phyloP scores from a whole-genome alignment of 1,140 invertebrate species.

The Bombus fervidus region DNA sequence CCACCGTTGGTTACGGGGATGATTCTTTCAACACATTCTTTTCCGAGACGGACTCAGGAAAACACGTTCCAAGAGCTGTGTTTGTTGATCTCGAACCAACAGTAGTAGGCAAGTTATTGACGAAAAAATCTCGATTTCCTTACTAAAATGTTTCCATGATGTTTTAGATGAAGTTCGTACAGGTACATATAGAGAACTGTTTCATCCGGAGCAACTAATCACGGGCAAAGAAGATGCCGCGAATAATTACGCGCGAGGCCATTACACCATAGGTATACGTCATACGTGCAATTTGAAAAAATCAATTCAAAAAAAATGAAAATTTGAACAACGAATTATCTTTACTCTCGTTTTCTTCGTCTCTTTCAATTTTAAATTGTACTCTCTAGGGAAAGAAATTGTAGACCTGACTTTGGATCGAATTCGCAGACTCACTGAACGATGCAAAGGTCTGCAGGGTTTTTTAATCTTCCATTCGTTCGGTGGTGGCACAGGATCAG shows the following conservation, averaged over 20 bases:
- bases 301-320: no score
- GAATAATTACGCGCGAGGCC: conserved; percentile 82
- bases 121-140: neutral
- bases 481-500: conserved; percentile 92
- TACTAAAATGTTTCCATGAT: neutral
- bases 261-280: conserved; percentile 83
- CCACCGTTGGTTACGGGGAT: conserved; percentile 78
- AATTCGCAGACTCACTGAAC: conserved; percentile 77
- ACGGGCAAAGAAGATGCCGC: conserved; percentile 87
- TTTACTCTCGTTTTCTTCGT: neutral
- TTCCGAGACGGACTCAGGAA: conserved; percentile 84
- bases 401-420: conserved; percentile 76
- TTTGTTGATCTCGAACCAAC: conserved; percentile 87
- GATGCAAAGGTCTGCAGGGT: conserved; percentile 87
- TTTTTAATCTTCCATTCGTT: conserved; percentile 94
- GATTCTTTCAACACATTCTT: conserved; percentile 87
- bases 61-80: conserved; percentile 85
- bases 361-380: neutral
- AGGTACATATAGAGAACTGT: conserved; percentile 86
- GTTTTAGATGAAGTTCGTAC: conserved; percentile 85
- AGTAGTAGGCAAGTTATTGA: conserved; percentile 80
- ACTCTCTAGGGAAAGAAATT: conserved; percentile 83
- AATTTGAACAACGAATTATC: neutral
- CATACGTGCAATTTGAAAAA: conserved; percentile 41
- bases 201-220: conserved; percentile 87